Evolutionary conservation across 2,113 vertebrate species (phyloP).

Genomic region (Corythornis madagascariensis): DNA sequence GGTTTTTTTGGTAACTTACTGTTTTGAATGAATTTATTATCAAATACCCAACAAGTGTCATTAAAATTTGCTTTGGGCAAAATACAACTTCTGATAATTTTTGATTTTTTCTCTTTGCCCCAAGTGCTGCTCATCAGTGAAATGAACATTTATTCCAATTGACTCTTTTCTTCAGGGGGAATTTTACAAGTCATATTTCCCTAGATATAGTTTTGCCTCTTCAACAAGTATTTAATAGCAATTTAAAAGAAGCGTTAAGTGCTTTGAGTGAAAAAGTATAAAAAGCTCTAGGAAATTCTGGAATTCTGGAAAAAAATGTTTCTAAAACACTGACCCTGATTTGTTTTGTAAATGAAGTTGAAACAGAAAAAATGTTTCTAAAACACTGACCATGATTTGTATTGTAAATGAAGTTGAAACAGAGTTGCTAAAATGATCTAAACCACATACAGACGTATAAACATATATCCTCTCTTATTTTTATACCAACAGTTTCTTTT

Average conservation of each 20-base stretch:
- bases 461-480: not conserved
- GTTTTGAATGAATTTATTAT: not conserved
- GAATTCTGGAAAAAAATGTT: not conserved
- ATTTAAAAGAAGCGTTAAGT: not conserved
- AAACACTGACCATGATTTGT: not conserved
- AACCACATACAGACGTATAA: not conserved
- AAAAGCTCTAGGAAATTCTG: not conserved
- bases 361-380: not conserved
- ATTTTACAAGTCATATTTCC: not conserved
- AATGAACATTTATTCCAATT: not conserved
- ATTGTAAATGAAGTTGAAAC: not conserved
- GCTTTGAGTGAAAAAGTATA: not conserved
- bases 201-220: not conserved
- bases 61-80: conserved; percentile 15
- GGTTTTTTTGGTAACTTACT: not conserved
- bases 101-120: not conserved
- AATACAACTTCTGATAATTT: not conserved
- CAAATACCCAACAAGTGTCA: not conserved
- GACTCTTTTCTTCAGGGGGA: not conserved
- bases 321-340: not conserved
- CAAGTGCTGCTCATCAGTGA: not conserved
- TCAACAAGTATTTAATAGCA: not conserved
- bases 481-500: not conserved
- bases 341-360: not conserved
- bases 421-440: not conserved